These are phyloP conservation scores for Aphrocallistes beatrix DNA, from an alignment of 37 sponge, comb jelly and placozoan species.

Conservation along the genomic window DNA sequence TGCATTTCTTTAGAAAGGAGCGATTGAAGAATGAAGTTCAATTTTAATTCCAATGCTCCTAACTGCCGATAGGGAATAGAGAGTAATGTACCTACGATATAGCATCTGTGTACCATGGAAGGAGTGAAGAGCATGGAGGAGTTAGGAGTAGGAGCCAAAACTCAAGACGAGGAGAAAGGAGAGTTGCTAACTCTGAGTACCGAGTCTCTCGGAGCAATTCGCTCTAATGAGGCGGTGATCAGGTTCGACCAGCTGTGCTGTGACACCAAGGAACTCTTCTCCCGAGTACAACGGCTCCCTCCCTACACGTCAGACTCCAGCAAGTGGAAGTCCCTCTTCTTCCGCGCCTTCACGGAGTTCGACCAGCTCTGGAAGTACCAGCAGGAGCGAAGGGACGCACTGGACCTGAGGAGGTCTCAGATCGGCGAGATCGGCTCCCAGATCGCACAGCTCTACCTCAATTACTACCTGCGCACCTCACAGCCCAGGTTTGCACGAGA, in stretches of 20 bases:
- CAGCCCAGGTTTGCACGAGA: background rate
- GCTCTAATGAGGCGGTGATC: background rate
- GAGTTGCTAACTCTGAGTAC: too few species aligned
- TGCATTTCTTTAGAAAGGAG: too few species aligned
- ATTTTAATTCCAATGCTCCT: too few species aligned
- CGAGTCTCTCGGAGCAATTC: too few species aligned
- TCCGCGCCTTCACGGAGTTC: background rate
- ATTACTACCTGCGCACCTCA: background rate
- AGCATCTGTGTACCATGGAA: too few species aligned
- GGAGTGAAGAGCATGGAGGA: too few species aligned
- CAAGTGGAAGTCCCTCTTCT: slow-evolving; percentile 3
- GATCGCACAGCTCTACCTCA: background rate
- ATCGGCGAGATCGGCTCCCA: background rate
- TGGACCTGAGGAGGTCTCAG: background rate
- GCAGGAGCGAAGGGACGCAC: background rate
- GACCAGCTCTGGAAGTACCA: slow-evolving; percentile 1
- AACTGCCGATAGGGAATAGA: too few species aligned
- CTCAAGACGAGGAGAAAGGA: too few species aligned
- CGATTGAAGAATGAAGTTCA: too few species aligned
- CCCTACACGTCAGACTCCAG: background rate
- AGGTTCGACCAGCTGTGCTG: background rate
- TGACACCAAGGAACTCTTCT: background rate
- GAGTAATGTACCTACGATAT: too few species aligned
- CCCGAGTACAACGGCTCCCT: background rate
- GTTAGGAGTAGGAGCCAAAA: too few species aligned